Conservation (phyloP, 2,797 vertebrate genomes). For the Melopsittacus undulatus region DNA sequence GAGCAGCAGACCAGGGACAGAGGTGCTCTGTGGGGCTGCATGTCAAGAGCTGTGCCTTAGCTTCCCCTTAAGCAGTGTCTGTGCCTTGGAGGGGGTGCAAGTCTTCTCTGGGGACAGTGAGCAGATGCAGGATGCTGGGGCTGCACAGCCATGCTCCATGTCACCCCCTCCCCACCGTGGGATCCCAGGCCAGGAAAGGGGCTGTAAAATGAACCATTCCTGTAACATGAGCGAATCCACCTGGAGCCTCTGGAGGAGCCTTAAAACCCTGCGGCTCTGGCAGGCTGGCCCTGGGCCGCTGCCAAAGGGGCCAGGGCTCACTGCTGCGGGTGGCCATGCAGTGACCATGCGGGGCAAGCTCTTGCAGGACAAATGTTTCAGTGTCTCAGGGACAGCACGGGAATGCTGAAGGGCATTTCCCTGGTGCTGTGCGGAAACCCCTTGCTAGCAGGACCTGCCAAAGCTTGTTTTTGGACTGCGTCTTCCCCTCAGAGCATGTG, state of each 20-base stretch:
- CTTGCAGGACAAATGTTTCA: fast-evolving
- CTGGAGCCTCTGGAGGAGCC: slow-evolving; percentile 26
- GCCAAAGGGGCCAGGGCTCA: not conserved
- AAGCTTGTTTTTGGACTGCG: not conserved
- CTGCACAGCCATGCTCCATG: not conserved
- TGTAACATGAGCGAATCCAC: slow-evolving; percentile 66
- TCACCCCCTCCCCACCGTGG: not conserved
- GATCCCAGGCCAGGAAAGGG: slow-evolving; percentile 18
- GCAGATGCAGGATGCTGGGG: not conserved
- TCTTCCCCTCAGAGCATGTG: not conserved
- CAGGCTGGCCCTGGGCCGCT: not conserved
- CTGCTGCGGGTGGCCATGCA: not conserved
- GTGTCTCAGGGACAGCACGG: not conserved
- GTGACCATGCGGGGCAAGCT: not conserved
- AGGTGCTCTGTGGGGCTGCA: not conserved
- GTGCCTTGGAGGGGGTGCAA: not conserved
- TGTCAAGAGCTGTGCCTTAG: not conserved
- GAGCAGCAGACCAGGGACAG: not conserved
- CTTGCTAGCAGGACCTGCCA: not conserved
- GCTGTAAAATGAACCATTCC: slow-evolving; percentile 27
- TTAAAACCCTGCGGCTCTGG: not conserved
- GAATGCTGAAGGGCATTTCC: not conserved
- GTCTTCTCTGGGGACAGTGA: not conserved
- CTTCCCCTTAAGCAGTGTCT: slow-evolving; percentile 17
- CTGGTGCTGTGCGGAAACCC: not conserved